Conservation (phyloP, 2,888 invertebrate genomes). For the Myopa tessellatipennis region DNA sequence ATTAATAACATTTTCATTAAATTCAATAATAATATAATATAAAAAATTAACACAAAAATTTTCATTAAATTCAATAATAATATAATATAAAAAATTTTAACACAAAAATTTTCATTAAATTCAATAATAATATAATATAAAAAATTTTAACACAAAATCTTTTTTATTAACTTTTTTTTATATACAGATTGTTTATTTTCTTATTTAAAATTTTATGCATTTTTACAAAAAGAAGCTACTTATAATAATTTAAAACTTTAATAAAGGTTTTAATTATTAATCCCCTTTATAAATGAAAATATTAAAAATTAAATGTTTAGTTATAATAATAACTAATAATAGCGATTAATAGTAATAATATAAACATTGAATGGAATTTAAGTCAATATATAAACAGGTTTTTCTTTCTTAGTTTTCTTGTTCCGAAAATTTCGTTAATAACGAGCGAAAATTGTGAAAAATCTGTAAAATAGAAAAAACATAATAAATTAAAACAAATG, state of each 20-base stretch:
- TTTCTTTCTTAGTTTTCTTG: neutral
- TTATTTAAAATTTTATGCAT: too few relatives aligned
- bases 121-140: too few relatives aligned
- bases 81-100: too few relatives aligned
- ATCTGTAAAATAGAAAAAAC: slow-evolving; percentile 15
- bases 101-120: too few relatives aligned
- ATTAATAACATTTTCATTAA: slow-evolving; percentile 25
- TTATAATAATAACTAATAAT: neutral
- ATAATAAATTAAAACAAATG: slow-evolving; percentile 25
- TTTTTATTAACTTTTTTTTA: too few relatives aligned
- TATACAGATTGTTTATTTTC: too few relatives aligned
- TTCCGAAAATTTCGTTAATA: slow-evolving; percentile 16
- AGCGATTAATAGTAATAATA: slow-evolving; percentile 1
- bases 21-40: slow-evolving; percentile 28
- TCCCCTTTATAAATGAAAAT: neutral
- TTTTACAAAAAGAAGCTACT: too few relatives aligned
- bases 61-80: too few relatives aligned
- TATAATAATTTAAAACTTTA: too few relatives aligned
- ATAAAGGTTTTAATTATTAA: slow-evolving; percentile 19
- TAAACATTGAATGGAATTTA: neutral
- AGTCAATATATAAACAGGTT: neutral
- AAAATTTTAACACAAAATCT: too few relatives aligned
- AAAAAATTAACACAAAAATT: too few relatives aligned
- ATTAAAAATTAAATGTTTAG: neutral
- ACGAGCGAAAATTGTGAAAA: slow-evolving; percentile 1